Evolutionary conservation across 2,797 vertebrate genomes (phyloP).

Genomic region (Jordanella pulchra): DNA sequence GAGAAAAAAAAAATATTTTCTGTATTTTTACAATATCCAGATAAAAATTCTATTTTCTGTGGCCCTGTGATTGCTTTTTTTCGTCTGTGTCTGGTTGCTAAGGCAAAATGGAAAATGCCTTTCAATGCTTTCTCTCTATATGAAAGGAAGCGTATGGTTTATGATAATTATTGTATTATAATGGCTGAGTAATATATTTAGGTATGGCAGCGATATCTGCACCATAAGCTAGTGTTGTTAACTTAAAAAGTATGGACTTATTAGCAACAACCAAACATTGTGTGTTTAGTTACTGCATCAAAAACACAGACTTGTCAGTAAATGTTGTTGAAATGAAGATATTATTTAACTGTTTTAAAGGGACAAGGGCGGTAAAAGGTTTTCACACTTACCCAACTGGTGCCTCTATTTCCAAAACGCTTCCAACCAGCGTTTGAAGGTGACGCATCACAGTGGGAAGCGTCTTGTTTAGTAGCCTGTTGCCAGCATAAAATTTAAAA

Average conservation of each 20-base stretch:
- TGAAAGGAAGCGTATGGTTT: background rate
- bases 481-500: background rate
- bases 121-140: background rate
- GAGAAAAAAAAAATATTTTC: background rate
- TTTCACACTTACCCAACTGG: background rate
- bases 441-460: slow-evolving; percentile 3
- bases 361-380: background rate
- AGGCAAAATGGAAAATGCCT: background rate
- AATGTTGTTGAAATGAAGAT: background rate
- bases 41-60: background rate
- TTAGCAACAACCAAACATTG: background rate
- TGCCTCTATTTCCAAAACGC: background rate
- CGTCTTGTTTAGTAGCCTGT: background rate
- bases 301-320: background rate
- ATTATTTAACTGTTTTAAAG: background rate
- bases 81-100: background rate
- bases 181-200: background rate
- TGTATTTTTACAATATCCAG: background rate
- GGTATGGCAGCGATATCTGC: background rate
- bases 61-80: background rate
- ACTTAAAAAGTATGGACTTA: background rate
- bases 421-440: background rate
- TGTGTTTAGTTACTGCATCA: background rate
- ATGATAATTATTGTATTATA: background rate
- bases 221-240: background rate